These are phyloP conservation scores for Tipula helvola DNA, from an alignment of 2,888 invertebrate species.

Conservation along the genomic window DNA sequence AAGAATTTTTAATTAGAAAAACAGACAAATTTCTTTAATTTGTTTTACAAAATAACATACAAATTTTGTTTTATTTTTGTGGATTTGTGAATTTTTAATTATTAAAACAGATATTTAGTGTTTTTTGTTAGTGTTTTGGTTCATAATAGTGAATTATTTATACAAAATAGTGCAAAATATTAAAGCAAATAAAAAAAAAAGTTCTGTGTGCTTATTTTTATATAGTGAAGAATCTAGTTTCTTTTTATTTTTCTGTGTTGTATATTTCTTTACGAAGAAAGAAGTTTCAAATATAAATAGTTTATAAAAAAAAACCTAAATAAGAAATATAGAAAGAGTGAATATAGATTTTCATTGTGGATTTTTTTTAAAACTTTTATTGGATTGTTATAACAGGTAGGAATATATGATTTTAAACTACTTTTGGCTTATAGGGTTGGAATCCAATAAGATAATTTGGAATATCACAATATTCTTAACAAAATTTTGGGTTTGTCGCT, in stretches of 20 bases:
- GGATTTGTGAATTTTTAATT: background rate
- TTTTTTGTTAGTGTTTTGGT: background rate
- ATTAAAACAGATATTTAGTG: background rate
- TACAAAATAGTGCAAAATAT: background rate
- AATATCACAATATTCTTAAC: background rate
- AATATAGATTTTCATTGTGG: background rate
- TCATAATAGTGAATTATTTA: background rate
- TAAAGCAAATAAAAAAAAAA: background rate
- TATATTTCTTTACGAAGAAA: background rate
- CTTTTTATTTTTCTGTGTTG: background rate
- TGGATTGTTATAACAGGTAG: background rate
- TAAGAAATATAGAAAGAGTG: background rate
- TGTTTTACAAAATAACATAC: background rate
- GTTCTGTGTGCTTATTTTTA: background rate
- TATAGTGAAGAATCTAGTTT: background rate
- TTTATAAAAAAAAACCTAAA: background rate
- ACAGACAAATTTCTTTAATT: background rate
- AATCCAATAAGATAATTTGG: background rate
- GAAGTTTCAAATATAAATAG: background rate
- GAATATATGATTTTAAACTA: background rate
- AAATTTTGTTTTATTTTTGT: background rate
- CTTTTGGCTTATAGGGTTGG: background rate
- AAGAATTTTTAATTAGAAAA: background rate
- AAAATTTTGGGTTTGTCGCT: background rate
- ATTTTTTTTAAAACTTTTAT: background rate